Conservation (phyloP, 2,888 invertebrate species). For the Euproctis similis region DNA sequence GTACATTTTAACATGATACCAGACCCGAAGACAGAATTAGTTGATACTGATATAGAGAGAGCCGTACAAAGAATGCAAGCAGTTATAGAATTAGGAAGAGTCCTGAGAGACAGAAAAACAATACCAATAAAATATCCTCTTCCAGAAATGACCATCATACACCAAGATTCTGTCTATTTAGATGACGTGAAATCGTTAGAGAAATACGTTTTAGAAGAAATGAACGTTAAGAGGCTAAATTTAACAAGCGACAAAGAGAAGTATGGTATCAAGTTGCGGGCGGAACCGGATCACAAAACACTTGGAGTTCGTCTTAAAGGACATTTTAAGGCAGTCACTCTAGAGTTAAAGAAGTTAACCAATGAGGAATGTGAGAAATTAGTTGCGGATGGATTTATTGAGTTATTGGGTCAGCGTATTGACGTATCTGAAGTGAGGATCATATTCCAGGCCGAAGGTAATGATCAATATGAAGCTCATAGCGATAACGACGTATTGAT, state of each 20-base stretch:
- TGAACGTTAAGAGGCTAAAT: conserved; percentile 91
- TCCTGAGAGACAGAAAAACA: conserved; percentile 93
- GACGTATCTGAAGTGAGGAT: conserved; percentile 87
- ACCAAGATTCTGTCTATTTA: conserved; percentile 86
- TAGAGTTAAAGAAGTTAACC: conserved; percentile 85
- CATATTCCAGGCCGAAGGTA: conserved; percentile 83
- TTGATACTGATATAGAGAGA: conserved; percentile 90
- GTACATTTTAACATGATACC: conserved; percentile 96
- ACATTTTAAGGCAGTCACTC: conserved; percentile 90
- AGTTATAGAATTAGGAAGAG: conserved; percentile 94
- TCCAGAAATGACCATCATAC: conserved; percentile 96
- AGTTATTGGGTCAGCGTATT: conserved; percentile 84
- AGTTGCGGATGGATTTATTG: conserved; percentile 81
- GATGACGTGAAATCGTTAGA: conserved; percentile 86
- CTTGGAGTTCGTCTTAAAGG: conserved; percentile 92
- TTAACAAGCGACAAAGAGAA: conserved; percentile 92
- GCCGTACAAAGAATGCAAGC: conserved; percentile 95
- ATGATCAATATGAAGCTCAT: conserved; percentile 90
- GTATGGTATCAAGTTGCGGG: conserved; percentile 92
- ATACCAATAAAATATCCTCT: conserved; percentile 97
- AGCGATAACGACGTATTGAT: conserved; percentile 93
- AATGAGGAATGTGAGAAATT: conserved; percentile 87
- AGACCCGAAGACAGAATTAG: conserved; percentile 79
- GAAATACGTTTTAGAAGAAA: conserved; percentile 91
- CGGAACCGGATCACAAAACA: conserved; percentile 95